Conservation (phyloP, 1,140 invertebrate genomes). For the Cydia fagiglandana region DNA sequence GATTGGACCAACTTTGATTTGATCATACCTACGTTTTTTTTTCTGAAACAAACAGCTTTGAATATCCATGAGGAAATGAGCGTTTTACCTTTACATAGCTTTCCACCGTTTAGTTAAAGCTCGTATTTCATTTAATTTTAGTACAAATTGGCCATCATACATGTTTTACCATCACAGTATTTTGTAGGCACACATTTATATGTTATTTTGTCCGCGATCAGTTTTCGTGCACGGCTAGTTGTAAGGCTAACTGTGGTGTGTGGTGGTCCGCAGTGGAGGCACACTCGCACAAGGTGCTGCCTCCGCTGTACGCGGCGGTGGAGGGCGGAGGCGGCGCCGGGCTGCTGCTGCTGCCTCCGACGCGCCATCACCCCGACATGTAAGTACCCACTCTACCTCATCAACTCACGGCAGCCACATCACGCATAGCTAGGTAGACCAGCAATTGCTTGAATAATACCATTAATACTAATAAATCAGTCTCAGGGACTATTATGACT, state of each 20-base stretch:
- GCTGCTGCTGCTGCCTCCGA: slow-evolving; percentile 56
- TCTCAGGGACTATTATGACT: too few species aligned
- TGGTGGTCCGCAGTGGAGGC: slow-evolving; percentile 60
- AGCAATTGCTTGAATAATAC: too few species aligned
- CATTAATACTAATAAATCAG: too few species aligned
- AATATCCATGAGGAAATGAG: too few species aligned
- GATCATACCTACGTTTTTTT: too few species aligned
- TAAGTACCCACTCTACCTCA: slow-evolving; percentile 50
- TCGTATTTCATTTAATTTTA: too few species aligned
- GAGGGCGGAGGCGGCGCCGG: slow-evolving; percentile 52
- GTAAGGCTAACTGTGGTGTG: slow-evolving; percentile 16
- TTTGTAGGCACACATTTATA: background rate
- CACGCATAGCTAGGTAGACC: slow-evolving; percentile 19
- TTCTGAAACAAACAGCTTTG: too few species aligned
- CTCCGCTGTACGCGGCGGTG: slow-evolving; percentile 71
- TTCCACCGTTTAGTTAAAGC: too few species aligned
- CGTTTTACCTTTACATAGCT: too few species aligned
- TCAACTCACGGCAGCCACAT: slow-evolving; percentile 41
- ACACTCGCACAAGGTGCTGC: slow-evolving; percentile 69
- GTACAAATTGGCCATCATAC: too few species aligned
- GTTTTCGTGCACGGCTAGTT: slow-evolving; percentile 17
- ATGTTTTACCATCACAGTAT: too few species aligned
- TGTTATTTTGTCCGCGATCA: slow-evolving; percentile 19
- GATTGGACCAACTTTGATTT: too few species aligned
- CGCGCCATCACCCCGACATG: slow-evolving; percentile 50